A percentile compares a stretch with the other conserved stretches of the same genome.
Conservation (phyloP, 2,797 vertebrate species). For the Catostomus latipinnis region DNA sequence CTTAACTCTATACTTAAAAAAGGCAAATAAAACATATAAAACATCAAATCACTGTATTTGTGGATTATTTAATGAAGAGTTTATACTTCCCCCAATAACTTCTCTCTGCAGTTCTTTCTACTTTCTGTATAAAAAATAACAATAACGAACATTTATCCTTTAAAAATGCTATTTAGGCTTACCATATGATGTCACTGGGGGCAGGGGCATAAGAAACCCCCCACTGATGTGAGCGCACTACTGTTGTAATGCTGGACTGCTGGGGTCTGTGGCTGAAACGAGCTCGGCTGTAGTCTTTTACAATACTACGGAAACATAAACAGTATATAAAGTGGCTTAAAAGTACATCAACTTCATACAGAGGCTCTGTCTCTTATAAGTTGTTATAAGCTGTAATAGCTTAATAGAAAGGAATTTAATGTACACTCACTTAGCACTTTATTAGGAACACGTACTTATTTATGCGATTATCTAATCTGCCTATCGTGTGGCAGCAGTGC, state of each 20-base stretch:
- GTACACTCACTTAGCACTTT: no score
- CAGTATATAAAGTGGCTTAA: neutral
- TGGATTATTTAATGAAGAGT: neutral
- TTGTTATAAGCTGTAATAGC: no score
- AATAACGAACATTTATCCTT: no score
- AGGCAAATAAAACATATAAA: slow-evolving; percentile 13
- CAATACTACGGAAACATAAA: slow-evolving; percentile 78
- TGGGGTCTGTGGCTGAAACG: slow-evolving; percentile 82
- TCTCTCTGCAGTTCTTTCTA: neutral
- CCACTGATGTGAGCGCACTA: slow-evolving; percentile 90
- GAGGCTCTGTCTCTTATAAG: no score
- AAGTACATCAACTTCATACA: neutral
- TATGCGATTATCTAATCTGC: no score
- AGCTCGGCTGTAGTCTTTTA: slow-evolving; percentile 85
- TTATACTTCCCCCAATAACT: neutral
- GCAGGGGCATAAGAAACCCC: slow-evolving; percentile 86
- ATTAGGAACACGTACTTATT: no score
- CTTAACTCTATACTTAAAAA: slow-evolving; percentile 9
- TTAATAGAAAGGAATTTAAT: no score
- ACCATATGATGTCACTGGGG: slow-evolving; percentile 97
- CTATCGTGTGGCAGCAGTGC: no score
- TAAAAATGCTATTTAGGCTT: slow-evolving; percentile 56
- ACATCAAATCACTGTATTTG: neutral
- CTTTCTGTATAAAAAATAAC: no score
- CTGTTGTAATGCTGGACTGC: slow-evolving; percentile 92